A percentile compares a stretch with the other conserved stretches of the same genome.
Evolutionary conservation across 2,113 vertebrate species (phyloP).

Genomic region (Jaculus jaculus): DNA sequence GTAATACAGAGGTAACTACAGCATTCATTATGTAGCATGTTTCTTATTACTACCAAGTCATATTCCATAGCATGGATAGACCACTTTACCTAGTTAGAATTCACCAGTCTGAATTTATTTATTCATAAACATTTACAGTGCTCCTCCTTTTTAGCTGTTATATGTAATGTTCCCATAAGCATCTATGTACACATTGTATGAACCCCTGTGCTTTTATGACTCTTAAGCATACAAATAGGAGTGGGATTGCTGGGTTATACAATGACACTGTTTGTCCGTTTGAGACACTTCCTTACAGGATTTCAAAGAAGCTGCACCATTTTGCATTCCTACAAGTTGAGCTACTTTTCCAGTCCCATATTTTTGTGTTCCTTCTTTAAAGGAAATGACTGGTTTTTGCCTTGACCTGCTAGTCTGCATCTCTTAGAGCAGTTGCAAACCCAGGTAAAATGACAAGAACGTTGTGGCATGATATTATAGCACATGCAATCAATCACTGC

Average conservation of each 20-base stretch:
- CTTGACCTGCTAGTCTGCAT: conserved; percentile 12
- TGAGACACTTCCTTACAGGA: background rate
- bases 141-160: background rate
- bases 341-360: background rate
- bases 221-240: background rate
- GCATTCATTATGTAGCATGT: background rate
- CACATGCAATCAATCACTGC: conserved; percentile 40
- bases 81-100: background rate
- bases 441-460: background rate
- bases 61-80: background rate
- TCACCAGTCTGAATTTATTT: background rate
- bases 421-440: background rate
- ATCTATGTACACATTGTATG: background rate
- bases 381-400: conserved; percentile 25
- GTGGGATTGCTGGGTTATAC: background rate
- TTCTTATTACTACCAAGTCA: background rate
- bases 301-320: background rate
- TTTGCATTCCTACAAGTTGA: background rate
- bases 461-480: conserved; percentile 38
- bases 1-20: too few species aligned
- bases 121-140: background rate
- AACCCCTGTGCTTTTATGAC: background rate
- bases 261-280: background rate
- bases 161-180: background rate
- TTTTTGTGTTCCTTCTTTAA: background rate